Base-by-base conservation (phyloP, 2,797 vertebrate species). In the Alosa sapidissima region DNA sequence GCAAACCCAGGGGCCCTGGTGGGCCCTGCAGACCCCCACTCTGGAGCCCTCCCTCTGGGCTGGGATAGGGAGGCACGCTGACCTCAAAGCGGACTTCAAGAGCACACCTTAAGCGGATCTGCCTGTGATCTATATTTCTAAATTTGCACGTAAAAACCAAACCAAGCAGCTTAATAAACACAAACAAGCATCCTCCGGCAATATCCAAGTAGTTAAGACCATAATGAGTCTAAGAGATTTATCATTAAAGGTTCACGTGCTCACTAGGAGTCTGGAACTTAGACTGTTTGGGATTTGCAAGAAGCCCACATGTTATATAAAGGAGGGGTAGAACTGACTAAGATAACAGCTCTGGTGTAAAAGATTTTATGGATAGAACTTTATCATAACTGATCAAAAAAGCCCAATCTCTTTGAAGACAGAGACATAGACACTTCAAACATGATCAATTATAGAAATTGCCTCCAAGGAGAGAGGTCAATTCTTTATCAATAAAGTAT, bases 381-480 rank as follows among this genome's bases (percentile, higher is more conserved):
- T 93, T 91, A 94, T 92, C 93, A 92, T 94, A 93, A 94, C 93
- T 94, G 92, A 95, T 94, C 91, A 93, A 94, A 94, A 93, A 91
- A 92, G 91, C 81, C 91, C 87, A 88, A 87, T 83, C 87, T 88
- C 92, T 92, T 93, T 95, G 93, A 94, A 93, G 78, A 82, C 24
- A 82, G 54, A 54, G 16, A 85, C 84, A 83, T 88, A 86, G 85
- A 60, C 84, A 91, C 93, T 93, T 96, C 93, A 94, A 95, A 94
- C 91, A 91, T 91, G 93, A 94, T 95, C 93, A 95, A 94, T 95
- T 94, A 95, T 93, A 93, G 91, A 95, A 92, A 92, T 94, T 89
- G 89, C 88, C 93, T 93, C 91, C 10, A 90, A 93, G 90, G 92
- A 92, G 89, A 78, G 83, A 58, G 93, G 91, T 93, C 93, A 93